Evolutionary conservation across 2,797 vertebrate species (phyloP), one percentile per base, ranked within the genome.

Genomic region (Zenarchopterus dispar): DNA sequence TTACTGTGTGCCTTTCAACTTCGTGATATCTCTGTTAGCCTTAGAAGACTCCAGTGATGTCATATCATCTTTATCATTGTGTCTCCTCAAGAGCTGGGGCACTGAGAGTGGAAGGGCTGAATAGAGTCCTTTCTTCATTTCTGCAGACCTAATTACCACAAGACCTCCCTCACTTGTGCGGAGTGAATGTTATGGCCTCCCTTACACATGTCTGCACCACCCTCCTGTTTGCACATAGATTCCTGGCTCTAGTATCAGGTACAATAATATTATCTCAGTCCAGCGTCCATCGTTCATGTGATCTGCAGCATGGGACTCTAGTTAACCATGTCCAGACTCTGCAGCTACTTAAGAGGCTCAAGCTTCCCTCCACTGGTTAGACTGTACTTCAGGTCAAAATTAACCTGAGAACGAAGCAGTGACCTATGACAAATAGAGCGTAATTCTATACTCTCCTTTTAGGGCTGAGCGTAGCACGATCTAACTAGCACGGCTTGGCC

Each of bases 381-480:
- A 82, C 70, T 66, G 67, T 76, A 85, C 90, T 76, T 44, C 71
- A 53, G 86, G 91, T 89, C 78, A 82, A 88, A 86, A 92, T 93
- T 90, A 90, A 89, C 86, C 82, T 64, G 56, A 79, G 13, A 78
- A 80, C 84, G 81, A 88, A 79, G 83, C 78, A 56, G 67, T 91
- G 90, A 90, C 88, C 92, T 93, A 79, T 92, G 84, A 92, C 87
- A 90, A 91, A 90, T 90, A 75, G 70, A 79, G 72, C 85, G 88
- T 85, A 91, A 91, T 77, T 44, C 54, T 82, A 91, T 67, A 77
- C 82, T 64, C 53, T 17, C 15, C 44, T 8, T 47, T 31, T 52
- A 36, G 41, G 31, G 42, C 51, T 72, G 24, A 33, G 46, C 18
- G 41, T 28, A 61, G 62, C 53, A 19, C 69, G 61, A 69, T 58